Base-by-base conservation (phyloP, 2,888 invertebrate genomes). In the Periphyllus acericola region DNA sequence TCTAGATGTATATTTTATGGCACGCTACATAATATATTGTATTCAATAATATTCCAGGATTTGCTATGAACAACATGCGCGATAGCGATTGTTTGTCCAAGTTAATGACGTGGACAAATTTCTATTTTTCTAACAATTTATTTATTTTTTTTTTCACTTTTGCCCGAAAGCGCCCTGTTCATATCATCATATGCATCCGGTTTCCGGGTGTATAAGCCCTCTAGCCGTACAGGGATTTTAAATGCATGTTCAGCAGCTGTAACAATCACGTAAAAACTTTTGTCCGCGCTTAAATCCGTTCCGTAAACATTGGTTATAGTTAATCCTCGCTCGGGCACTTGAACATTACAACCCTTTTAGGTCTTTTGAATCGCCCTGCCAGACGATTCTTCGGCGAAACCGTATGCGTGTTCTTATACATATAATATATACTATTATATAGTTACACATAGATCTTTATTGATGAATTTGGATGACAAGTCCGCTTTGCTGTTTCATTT, bases 191-290 rank as follows among this genome's bases (percentile, higher is more conserved):
- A 36, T 76, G 46, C 25, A 76, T 80, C 87, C 72, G 74, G 79
- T 87, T 87, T 87, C 80, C 80, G 74, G 52, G 60, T 71, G 74
- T 80, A 40, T 78, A 60, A 74, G 74, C 80, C 74, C 72, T 87
- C 80, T 32, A 52, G 80, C 66, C 81, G 40, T 32, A 52, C 9
- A 40, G 21, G 46, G 81, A 75, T 87, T 87, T 80, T 60, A 66
- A 32, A 81, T 71, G 40, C 87, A 32, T 81, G 81, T 81, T 74
- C 60, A 29, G 87, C 87, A 87, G 87, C 87, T 87, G 87, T 87
- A 87, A 87, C 66, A 87, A 87, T 87, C 87, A 6, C 72, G 87
- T 36, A 72, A 86, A 87, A 87, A 87, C 87, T 87, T 81, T 87
- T 87, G 87, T 87, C 66, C 74, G 74, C 25, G 74, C 60, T 81